Evolutionary conservation across 2,113 vertebrate genomes (phyloP).

Genomic region (Oplegnathus fasciatus): DNA sequence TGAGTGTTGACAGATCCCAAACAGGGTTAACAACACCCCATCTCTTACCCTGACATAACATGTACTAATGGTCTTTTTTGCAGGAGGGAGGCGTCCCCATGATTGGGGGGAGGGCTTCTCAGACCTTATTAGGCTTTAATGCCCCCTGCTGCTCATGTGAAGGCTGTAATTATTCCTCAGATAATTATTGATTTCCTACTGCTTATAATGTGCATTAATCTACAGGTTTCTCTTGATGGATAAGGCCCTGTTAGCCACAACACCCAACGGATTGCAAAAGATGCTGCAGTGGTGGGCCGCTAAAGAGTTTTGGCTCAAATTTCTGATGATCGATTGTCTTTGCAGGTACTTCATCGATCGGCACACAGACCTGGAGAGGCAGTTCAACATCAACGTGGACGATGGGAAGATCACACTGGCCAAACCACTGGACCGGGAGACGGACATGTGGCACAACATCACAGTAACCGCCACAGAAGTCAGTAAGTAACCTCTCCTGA

Average conservation of each 20-base stretch:
- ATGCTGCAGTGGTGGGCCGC: conserved; percentile 12
- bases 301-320: conserved; percentile 33
- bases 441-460: conserved; percentile 97
- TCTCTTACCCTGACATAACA: conserved; percentile 69
- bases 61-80: conserved; percentile 56
- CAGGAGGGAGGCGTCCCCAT: conserved; percentile 9
- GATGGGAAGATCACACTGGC: conserved; percentile 97
- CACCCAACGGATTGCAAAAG: conserved; percentile 32
- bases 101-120: conserved; percentile 35
- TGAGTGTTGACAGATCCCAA: conserved; percentile 72
- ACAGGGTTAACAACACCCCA: conserved; percentile 76
- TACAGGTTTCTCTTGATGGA: conserved; percentile 69
- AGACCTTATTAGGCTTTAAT: conserved; percentile 60
- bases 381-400: conserved; percentile 98
- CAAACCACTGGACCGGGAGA: conserved; percentile 95
- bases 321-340: conserved; percentile 47
- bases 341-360: conserved; percentile 98
- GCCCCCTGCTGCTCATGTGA: conserved; percentile 56
- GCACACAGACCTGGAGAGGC: conserved; percentile 97
- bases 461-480: conserved; percentile 97
- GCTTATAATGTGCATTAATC: conserved; percentile 72
- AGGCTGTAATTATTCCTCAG: conserved; percentile 86
- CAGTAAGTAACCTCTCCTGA: conserved; percentile 87
- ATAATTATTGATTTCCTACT: conserved; percentile 83
- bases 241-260: conserved; percentile 28